phyloP scores from a whole-genome alignment of 92 coral and sea anemone species.

The Bergia puertoricense region DNA sequence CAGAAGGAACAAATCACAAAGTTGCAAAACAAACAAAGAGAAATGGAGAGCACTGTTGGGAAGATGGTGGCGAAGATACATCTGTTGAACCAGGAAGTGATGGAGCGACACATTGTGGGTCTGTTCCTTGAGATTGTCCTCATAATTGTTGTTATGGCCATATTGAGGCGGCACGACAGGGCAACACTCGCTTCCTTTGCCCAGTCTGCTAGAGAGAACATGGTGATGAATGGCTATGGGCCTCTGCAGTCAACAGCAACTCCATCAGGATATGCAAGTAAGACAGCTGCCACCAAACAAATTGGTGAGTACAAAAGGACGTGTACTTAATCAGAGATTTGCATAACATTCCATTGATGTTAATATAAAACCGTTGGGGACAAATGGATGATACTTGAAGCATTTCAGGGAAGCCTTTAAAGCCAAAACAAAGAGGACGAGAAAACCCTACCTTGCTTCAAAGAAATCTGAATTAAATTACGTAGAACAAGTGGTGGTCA shows the following conservation, averaged over 20 bases:
- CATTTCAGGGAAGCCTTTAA: no score
- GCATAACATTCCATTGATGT: no score
- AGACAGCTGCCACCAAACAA: background rate
- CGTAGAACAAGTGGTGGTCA: no score
- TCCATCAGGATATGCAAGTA: slow-evolving; percentile 53
- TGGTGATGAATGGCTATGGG: slow-evolving; percentile 17
- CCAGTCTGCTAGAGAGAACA: slow-evolving; percentile 22
- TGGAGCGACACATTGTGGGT: slow-evolving; percentile 94
- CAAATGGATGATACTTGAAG: no score
- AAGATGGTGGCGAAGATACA: slow-evolving; percentile 30
- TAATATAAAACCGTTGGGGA: no score
- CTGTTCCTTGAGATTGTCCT: slow-evolving; percentile 77
- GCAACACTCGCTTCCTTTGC: slow-evolving; percentile 35
- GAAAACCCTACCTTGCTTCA: no score
- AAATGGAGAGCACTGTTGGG: slow-evolving; percentile 17
- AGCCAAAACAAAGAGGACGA: no score
- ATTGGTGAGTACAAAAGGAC: background rate
- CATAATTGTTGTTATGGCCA: slow-evolving; percentile 64
- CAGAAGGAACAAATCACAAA: slow-evolving; percentile 41
- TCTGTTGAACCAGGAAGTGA: slow-evolving; percentile 58
- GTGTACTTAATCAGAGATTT: background rate
- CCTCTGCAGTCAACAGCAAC: slow-evolving; percentile 48
- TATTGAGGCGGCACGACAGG: slow-evolving; percentile 70
- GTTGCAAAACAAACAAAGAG: slow-evolving; percentile 32
- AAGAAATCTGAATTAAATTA: no score